Evolutionary conservation across 2,888 invertebrate species (phyloP), one percentile per base, ranked within the genome.

Genomic region (Ophioninae sp.): DNA sequence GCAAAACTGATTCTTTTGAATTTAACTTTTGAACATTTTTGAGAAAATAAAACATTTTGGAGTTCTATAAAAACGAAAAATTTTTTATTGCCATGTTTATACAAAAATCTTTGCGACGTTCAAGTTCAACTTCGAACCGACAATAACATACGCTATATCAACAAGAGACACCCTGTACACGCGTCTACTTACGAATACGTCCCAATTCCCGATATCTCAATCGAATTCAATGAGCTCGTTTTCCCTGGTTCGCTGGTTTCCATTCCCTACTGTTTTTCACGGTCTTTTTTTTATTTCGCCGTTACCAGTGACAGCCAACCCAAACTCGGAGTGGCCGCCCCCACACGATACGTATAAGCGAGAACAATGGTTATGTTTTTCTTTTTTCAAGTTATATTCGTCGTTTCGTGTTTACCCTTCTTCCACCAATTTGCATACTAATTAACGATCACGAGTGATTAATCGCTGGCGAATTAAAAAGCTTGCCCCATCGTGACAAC

Each of bases 391-490:
- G 68, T 23, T 61, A 72, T 30, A 30, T 62, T 72, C 70, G 72
- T 61, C 62, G 79, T 81, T 81, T 81, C 81, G 67, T 84, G 78
- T 84, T 84, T 75, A 84, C 69, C 81, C 81, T 75, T 84, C 78
- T 68, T 75, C 75, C 67, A 30, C 75, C 81, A 79, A 81, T 81
- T 75, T 81, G 78, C 84, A 79, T 81, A 76, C 78, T 79, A 81
- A 84, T 84, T 84, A 84, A 83, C 80, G 69, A 80, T 44, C 70
- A 21, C 67, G 70, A 67, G 79, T 84, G 84, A 84, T 84, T 84
- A 81, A 84, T 84, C 79, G 83, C 0, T 23, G 21, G 67, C 5
- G 70, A 67, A 75, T 61, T 62, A 59, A 74, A 73, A 50, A 69
- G 57, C 50, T 17, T 37, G 30, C 23, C 50, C 30, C 10, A 7